Base-by-base conservation (phyloP, 2,797 vertebrate species). In the Vireo griseus region DNA sequence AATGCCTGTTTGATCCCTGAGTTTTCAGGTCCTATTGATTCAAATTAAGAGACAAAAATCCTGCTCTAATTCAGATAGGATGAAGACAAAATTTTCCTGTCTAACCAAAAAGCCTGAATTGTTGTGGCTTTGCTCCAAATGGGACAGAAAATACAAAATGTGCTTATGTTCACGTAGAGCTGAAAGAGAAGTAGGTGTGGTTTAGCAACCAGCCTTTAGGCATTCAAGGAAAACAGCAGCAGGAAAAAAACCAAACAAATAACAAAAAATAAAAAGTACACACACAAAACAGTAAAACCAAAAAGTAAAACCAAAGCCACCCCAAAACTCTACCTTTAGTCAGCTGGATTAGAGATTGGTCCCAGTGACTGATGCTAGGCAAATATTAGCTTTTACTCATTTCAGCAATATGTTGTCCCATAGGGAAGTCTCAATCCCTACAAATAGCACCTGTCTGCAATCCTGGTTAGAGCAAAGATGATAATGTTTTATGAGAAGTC, bases 101-200 rank as follows among this genome's bases (percentile, higher is more conserved):
- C 83, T 91, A 76, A 66, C 33, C 16, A 87, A 52, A 83, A 88
- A 71, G 40, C 31, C 18, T 9, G 63, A 82, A 69, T 29, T 14
- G 1, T 9, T n/a, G 39, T 51, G 26, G 83, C 69, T 65, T 40
- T 45, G 48, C 57, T 90, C 48, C 65, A 93, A 57, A 55, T 12
- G 9, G 47, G 57, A 61, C 29, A 82, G 37, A 81, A 79, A 39
- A 87, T 9, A 19, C 28, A 91, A 33, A 86, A 51, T 15, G 11
- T 3, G 29, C n/a, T 80, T 28, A 12, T n/a, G 11, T 25, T 73
- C 75, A 52, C 0, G 0, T 1, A 37, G 22, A 65, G 37, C 24
- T 85, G 33, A 24, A 76, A 58, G 28, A 76, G 19, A 45, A 39
- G 12, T n/a, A 77, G 39, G 58, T 71, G 52, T 42, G 19, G 45